A percentile compares a stretch with the other conserved stretches of the same genome.
Evolutionary conservation across 2,797 vertebrate genomes (phyloP).

Genomic region (Crocodylus rhombifer): DNA sequence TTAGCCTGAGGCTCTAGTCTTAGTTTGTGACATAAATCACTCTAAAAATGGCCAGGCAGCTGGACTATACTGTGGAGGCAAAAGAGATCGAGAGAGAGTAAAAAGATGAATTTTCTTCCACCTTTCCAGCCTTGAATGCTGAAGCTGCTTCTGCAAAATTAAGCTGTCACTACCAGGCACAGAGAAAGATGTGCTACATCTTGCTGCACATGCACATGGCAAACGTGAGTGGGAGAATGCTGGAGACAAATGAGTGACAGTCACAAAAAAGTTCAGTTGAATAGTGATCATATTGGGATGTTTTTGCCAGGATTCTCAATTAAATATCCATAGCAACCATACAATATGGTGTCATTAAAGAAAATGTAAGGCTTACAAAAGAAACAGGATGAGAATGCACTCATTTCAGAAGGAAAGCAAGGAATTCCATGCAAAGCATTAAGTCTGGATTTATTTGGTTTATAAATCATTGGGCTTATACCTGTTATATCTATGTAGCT

Average conservation of each 20-base stretch:
- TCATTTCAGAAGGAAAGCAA: background rate
- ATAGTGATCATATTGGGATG: background rate
- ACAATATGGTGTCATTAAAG: background rate
- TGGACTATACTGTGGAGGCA: background rate
- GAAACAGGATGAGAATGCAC: background rate
- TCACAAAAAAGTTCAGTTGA: background rate
- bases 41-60: background rate
- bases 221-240: background rate
- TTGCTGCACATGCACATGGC: background rate
- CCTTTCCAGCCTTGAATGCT: background rate
- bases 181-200: background rate
- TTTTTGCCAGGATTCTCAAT: background rate
- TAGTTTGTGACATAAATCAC: background rate
- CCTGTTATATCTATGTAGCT: background rate
- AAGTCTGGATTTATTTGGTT: background rate
- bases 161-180: background rate
- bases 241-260: background rate
- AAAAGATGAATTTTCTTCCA: background rate
- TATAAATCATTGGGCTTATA: no score
- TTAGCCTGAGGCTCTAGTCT: background rate
- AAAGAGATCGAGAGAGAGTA: background rate
- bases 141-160: slow-evolving; percentile 7
- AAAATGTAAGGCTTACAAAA: background rate
- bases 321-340: background rate
- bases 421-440: background rate